Conservation (phyloP, 2,888 invertebrate genomes). For the Napeogenes sylphis region DNA sequence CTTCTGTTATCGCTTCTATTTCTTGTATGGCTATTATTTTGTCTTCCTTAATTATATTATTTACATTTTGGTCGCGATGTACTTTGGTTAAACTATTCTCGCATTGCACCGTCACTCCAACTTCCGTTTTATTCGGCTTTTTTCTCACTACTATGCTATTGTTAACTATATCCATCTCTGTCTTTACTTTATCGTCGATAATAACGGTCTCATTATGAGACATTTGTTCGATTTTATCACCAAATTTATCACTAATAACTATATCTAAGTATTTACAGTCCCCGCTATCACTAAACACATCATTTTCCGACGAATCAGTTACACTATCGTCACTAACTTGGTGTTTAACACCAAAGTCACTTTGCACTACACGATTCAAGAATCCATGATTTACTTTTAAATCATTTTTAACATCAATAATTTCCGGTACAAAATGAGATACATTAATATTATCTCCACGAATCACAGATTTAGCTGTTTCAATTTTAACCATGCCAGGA, state of each 20-base stretch:
- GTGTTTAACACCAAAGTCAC: conserved; percentile 13
- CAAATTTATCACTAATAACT: conserved; percentile 33
- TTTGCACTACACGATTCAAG: conserved; percentile 14
- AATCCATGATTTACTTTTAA: conserved; percentile 15
- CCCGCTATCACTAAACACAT: conserved; percentile 15
- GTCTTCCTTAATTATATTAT: conserved; percentile 40
- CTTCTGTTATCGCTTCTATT: conserved; percentile 62
- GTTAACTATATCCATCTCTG: conserved; percentile 51
- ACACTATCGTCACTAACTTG: conserved; percentile 23
- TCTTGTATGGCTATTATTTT: conserved; percentile 52
- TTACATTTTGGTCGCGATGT: conserved; percentile 44
- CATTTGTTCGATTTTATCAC: conserved; percentile 48
- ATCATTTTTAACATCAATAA: conserved; percentile 20
- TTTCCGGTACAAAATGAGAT: conserved; percentile 16
- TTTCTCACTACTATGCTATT: conserved; percentile 45
- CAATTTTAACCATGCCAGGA: too few relatives aligned
- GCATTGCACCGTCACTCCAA: conserved; percentile 46
- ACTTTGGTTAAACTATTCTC: conserved; percentile 48
- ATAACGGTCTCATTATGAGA: conserved; percentile 46
- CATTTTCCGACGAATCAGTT: conserved; percentile 25
- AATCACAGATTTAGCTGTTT: conserved; percentile 29
- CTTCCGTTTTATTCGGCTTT: conserved; percentile 45
- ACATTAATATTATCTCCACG: conserved; percentile 18
- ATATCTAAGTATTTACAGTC: conserved; percentile 14
- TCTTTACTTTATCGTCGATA: conserved; percentile 41